phyloP scores from a whole-genome alignment of 2,888 invertebrate genomes.

The Andrena fulva region DNA sequence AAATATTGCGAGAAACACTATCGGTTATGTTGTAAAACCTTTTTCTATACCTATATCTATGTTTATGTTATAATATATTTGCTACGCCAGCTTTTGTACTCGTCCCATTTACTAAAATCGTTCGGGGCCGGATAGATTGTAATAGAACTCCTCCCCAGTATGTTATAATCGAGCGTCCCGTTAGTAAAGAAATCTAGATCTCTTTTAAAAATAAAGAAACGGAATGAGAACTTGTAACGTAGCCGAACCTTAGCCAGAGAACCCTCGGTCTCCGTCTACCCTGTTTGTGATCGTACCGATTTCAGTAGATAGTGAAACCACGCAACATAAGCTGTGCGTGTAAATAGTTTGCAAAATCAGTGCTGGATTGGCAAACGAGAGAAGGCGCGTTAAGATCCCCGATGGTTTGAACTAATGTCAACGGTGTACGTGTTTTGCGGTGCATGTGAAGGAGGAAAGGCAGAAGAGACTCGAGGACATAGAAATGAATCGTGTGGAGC shows the following conservation, averaged over 20 bases:
- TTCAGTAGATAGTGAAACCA: conserved; percentile 23
- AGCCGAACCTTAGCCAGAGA: conserved; percentile 17
- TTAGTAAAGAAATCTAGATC: conserved; percentile 19
- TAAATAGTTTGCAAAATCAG: conserved; percentile 15
- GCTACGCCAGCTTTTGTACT: conserved; percentile 52
- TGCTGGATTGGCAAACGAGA: conserved; percentile 7
- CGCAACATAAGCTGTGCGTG: conserved; percentile 31
- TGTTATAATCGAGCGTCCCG: conserved; percentile 11
- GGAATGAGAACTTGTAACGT: conserved; percentile 4
- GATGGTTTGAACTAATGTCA: conserved; percentile 44
- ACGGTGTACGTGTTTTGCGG: conserved; percentile 49
- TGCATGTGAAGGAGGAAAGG: conserved; percentile 88
- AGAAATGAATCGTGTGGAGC: conserved; percentile 88
- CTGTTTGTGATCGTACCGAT: conserved; percentile 33
- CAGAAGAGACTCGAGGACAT: conserved; percentile 91
- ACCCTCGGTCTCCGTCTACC: conserved; percentile 13
- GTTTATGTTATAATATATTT: conserved; percentile 57
- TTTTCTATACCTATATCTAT: conserved; percentile 61
- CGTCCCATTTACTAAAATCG: conserved; percentile 56
- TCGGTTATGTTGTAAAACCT: conserved; percentile 63
- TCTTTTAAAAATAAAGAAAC: background rate
- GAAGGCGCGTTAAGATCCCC: background rate
- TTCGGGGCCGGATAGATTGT: conserved; percentile 21
- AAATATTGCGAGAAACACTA: conserved; percentile 50
- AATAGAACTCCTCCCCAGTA: conserved; percentile 28